phyloP scores from a whole-genome alignment of 2,113 vertebrate species.

The Collichthys lucidus region DNA sequence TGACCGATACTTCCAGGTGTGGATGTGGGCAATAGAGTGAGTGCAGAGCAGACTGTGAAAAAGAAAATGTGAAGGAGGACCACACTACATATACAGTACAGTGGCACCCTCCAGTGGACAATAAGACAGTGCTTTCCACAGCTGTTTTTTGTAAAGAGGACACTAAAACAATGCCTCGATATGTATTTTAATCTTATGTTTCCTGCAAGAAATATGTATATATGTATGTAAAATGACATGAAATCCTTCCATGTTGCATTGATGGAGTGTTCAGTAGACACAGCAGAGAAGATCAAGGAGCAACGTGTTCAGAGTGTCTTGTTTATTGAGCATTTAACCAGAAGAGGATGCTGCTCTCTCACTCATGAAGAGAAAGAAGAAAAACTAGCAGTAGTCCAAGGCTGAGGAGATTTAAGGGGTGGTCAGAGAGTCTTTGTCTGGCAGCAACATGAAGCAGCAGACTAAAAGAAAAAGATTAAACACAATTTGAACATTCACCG shows the following conservation, averaged over 20 bases:
- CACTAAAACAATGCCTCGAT: background rate
- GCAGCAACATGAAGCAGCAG: conserved; percentile 5
- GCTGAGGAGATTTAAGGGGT: background rate
- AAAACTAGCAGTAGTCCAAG: background rate
- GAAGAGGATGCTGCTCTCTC: conserved; percentile 82
- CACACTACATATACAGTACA: accelerated
- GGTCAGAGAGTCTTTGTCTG: conserved; percentile 36
- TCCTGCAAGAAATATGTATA: background rate
- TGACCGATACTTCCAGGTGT: background rate
- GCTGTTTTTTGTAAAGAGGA: background rate
- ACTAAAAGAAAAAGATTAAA: background rate
- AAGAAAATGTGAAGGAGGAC: background rate
- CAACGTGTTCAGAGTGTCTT: background rate
- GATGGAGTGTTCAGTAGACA: background rate
- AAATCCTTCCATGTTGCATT: background rate
- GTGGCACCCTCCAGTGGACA: conserved; percentile 63
- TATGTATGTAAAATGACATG: background rate
- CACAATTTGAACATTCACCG: background rate
- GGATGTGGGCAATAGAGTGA: background rate
- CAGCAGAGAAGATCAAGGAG: background rate
- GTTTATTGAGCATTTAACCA: conserved; percentile 67
- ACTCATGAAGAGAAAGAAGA: conserved; percentile 56
- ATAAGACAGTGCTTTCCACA: background rate
- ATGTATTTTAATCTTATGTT: background rate
- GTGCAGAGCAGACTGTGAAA: background rate